These are phyloP conservation scores for Hemistola chrysoprasaria DNA, from an alignment of 2,888 invertebrate species.

Conservation along the genomic window DNA sequence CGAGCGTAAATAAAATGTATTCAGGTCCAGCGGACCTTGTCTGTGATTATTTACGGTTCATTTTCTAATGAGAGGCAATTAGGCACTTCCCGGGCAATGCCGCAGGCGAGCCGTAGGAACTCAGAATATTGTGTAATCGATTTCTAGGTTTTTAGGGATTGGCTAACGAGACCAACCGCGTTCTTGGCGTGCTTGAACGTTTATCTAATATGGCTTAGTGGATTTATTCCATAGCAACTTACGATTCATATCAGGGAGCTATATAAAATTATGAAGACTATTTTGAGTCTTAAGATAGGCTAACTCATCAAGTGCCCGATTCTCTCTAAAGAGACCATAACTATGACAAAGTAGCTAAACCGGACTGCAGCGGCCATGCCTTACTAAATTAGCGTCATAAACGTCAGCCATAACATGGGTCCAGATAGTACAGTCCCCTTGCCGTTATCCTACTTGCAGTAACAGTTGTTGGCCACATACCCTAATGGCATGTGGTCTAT, in stretches of 20 bases:
- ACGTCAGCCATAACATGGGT: slow-evolving; percentile 14
- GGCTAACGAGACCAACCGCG: slow-evolving; percentile 21
- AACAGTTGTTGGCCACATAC: slow-evolving; percentile 47
- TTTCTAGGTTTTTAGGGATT: slow-evolving; percentile 27
- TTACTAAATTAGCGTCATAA: slow-evolving; percentile 1
- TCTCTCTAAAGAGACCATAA: too few relatives aligned
- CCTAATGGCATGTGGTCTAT: slow-evolving; percentile 36
- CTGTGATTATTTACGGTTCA: slow-evolving; percentile 35
- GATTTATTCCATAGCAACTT: slow-evolving; percentile 6
- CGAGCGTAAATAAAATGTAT: slow-evolving; percentile 31
- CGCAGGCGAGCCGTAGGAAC: slow-evolving; percentile 34
- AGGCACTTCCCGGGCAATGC: slow-evolving; percentile 36
- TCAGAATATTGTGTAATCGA: slow-evolving; percentile 23
- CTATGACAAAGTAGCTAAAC: too few relatives aligned
- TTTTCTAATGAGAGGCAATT: slow-evolving; percentile 38
- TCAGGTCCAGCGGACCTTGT: slow-evolving; percentile 35
- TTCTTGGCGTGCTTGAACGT: slow-evolving; percentile 16
- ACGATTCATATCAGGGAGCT: too few relatives aligned
- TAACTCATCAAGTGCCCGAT: too few relatives aligned
- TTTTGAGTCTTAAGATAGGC: too few relatives aligned
- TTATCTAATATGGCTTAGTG: slow-evolving; percentile 15
- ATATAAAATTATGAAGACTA: too few relatives aligned
- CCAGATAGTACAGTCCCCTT: slow-evolving; percentile 20
- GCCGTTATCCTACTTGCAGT: slow-evolving; percentile 52
- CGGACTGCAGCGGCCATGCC: too few relatives aligned